These are phyloP conservation scores for Marmota flaviventris DNA, from an alignment of 2,113 vertebrate species.

Conservation along the genomic window DNA sequence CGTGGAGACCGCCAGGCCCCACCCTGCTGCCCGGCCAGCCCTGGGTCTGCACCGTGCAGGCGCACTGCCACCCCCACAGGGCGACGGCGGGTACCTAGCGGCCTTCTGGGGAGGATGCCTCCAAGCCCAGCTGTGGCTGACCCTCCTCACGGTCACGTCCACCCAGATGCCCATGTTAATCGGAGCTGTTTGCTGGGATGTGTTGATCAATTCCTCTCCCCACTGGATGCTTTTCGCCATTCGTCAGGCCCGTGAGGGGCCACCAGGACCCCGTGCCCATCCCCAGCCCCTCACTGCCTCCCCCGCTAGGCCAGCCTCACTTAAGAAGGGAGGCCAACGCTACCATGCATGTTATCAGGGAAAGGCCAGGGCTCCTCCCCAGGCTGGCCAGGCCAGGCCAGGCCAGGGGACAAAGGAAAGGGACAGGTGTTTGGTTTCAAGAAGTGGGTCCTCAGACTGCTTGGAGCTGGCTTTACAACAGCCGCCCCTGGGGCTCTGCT, in stretches of 20 bases:
- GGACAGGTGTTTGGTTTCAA: no score
- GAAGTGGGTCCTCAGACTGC: no score
- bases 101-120: rapidly evolving
- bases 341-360: no score
- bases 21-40: background rate
- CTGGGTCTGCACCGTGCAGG: background rate
- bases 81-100: rapidly evolving
- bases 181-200: background rate
- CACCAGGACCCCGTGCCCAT: rapidly evolving
- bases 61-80: no score
- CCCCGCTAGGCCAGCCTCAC: background rate
- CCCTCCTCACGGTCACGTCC: rapidly evolving
- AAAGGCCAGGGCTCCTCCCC: no score
- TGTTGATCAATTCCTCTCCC: background rate
- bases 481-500: no score
- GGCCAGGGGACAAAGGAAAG: no score
- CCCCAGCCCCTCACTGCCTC: no score
- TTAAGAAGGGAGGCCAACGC: no score
- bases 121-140: background rate
- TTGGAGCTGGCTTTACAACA: no score
- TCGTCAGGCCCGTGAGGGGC: background rate
- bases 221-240: background rate
- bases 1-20: rapidly evolving
- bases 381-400: no score
- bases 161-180: background rate